Conservation (phyloP, 2,888 invertebrate species). For the Venusia cambrica region DNA sequence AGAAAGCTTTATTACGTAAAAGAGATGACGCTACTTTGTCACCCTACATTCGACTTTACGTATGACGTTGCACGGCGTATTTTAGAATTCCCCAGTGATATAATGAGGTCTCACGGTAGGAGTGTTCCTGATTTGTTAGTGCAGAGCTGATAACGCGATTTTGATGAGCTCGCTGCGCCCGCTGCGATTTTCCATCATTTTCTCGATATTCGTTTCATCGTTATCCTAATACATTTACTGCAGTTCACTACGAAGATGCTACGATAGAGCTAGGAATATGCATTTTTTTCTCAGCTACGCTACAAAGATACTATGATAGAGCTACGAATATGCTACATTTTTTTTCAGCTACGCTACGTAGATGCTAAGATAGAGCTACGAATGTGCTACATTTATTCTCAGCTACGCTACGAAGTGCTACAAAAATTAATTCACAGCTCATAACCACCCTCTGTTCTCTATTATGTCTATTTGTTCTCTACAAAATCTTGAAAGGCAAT, state of each 20-base stretch:
- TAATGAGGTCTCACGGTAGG: conserved; percentile 29
- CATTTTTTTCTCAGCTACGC: no score
- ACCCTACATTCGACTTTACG: conserved; percentile 27
- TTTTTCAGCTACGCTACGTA: not conserved
- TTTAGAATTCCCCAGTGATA: conserved; percentile 29
- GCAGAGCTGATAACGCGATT: conserved; percentile 54
- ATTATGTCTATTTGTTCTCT: no score
- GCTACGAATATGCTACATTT: conserved; percentile 1
- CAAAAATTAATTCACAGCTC: no score
- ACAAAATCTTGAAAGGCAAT: no score
- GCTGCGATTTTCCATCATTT: conserved; percentile 34
- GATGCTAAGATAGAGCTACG: conserved; percentile 1
- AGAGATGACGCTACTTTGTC: conserved; percentile 30
- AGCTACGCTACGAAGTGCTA: no score
- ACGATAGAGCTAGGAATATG: no score
- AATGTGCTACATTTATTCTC: no score
- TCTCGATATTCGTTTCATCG: conserved; percentile 28
- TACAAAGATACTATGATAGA: conserved; percentile 1
- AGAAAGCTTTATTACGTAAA: conserved; percentile 42
- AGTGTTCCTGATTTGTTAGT: conserved; percentile 42
- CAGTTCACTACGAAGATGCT: conserved; percentile 2
- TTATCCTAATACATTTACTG: conserved; percentile 13
- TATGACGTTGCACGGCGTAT: conserved; percentile 31
- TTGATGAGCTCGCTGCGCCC: conserved; percentile 49
- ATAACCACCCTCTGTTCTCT: no score